Base-by-base conservation (phyloP, 1,140 invertebrate genomes). In the Parasteatoda tepidariorum region DNA sequence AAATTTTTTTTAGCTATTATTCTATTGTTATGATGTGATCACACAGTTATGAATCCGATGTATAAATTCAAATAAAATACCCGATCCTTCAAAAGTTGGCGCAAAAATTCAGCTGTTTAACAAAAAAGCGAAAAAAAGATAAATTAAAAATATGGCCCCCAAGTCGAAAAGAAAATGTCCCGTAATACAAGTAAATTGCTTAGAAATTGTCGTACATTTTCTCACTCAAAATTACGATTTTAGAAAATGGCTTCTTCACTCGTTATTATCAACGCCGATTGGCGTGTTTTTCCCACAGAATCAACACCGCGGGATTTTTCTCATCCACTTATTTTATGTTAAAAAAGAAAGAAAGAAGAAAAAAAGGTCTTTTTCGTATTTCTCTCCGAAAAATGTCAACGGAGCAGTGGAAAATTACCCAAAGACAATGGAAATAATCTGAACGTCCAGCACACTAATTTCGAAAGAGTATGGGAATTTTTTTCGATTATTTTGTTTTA, bases 241-340 rank as follows among this genome's bases (percentile, higher is more conserved):
- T 13, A 31, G 71, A 71, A 75, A 75, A 75, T 61, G 22, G 55
- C 57, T 75, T 62, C 38, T 33, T 75, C 55, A 6, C 71, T 74
- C 31, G 71, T 75, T 75, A 75, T 75, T 75, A 75, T n/a, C 24
- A 55, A 34, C 55, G 24, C 7, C 55, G 41, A 73, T 57, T 62
- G 18, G 22, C 22, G 26, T 62, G 71, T 75, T 74, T 74, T 75
- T 75, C 71, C 71, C 71, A 75, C 71, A 75, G 71, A 75, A 75
- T 75, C 54, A 18, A 33, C 13, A 1, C 11, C 57, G 11, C 73
- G 24, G 59, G 34, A 75, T 75, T 71, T 75, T 75, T 75, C 73
- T 75, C 73, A 75, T 38, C 24, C 54, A 48, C 54, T 61, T 61
- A 74, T 54, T 62, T 75, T 38, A n/a, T n/a, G n/a, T n/a, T n/a